Conservation (phyloP, 2,888 invertebrate genomes). For the Dyspetes luteomarginatus region DNA sequence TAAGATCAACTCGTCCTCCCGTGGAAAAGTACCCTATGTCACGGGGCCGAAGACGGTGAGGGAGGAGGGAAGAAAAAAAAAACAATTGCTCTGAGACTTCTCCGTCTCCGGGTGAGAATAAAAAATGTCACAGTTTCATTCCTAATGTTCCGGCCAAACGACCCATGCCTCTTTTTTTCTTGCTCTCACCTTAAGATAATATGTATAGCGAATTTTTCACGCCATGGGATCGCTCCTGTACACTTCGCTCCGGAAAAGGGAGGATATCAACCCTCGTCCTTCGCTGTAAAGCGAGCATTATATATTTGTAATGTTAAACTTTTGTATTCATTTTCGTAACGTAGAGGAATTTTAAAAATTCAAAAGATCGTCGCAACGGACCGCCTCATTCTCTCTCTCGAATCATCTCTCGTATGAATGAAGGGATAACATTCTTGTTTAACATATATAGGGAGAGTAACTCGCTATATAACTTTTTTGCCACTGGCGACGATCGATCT, state of each 20-base stretch:
- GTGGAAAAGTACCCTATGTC: slow-evolving; percentile 19
- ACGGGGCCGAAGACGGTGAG: slow-evolving; percentile 41
- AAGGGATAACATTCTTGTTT: slow-evolving; percentile 9
- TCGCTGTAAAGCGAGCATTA: background rate
- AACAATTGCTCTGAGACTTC: slow-evolving; percentile 73
- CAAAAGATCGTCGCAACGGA: slow-evolving; percentile 63
- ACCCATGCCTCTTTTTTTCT: slow-evolving; percentile 40
- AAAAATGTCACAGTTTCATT: slow-evolving; percentile 71
- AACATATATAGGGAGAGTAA: background rate
- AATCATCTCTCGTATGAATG: background rate
- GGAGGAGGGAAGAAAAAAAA: slow-evolving; percentile 39
- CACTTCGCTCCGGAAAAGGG: background rate
- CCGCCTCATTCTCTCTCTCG: slow-evolving; percentile 29
- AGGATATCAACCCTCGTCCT: slow-evolving; percentile 28
- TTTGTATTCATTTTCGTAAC: slow-evolving; percentile 57
- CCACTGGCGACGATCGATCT: slow-evolving; percentile 28
- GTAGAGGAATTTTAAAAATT: slow-evolving; percentile 70
- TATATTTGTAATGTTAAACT: slow-evolving; percentile 60
- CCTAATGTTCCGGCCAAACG: slow-evolving; percentile 59
- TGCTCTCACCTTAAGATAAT: slow-evolving; percentile 37
- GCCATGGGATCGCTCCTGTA: slow-evolving; percentile 24
- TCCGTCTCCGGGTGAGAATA: slow-evolving; percentile 58
- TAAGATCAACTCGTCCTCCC: slow-evolving; percentile 62
- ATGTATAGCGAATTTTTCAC: slow-evolving; percentile 45
- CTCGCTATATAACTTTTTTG: background rate